Conservation (phyloP, 2,797 vertebrate species). For the Tiaroga cobitis region DNA sequence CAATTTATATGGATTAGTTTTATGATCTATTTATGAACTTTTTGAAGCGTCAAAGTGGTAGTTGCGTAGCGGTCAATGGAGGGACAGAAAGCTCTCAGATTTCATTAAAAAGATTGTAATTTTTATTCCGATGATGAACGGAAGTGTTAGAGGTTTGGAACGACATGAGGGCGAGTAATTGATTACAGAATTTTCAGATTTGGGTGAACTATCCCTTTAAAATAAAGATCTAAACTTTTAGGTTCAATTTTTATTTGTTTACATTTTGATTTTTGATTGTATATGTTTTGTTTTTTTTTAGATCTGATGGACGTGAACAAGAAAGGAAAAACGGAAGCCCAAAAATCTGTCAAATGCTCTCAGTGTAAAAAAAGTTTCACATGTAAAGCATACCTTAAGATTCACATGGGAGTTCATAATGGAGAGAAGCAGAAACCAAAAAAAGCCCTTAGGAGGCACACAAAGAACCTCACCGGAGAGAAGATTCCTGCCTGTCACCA, state of each 20-base stretch:
- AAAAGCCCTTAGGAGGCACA: not conserved
- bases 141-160: not conserved
- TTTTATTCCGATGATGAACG: too few species aligned
- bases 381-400: not conserved
- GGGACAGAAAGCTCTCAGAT: too few species aligned
- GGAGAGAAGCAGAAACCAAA: not conserved
- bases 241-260: not conserved
- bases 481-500: not conserved
- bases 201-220: not conserved
- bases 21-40: not conserved
- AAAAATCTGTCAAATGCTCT: not conserved
- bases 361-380: not conserved
- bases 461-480: not conserved
- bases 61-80: not conserved
- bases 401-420: not conserved
- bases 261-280: not conserved
- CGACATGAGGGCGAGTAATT: not conserved
- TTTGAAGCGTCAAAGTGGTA: not conserved
- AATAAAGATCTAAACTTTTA: not conserved
- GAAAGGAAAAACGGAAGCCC: not conserved
- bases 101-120: too few species aligned
- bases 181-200: not conserved
- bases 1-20: not conserved
- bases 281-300: not conserved
- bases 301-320: not conserved